Evolutionary conservation across 1,140 invertebrate genomes (phyloP).

Genomic region (Acromyrmex heyeri): DNA sequence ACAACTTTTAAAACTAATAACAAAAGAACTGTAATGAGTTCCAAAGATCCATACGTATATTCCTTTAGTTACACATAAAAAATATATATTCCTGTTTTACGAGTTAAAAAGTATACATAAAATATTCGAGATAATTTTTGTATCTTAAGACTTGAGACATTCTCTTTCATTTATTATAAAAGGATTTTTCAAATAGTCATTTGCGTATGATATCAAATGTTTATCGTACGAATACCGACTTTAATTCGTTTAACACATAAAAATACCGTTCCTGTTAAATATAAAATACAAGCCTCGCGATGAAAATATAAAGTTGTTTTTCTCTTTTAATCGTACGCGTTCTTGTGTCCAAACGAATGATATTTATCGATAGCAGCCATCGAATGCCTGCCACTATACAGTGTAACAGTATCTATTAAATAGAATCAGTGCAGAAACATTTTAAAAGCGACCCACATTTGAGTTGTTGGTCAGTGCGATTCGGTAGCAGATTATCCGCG

Average conservation of each 20-base stretch:
- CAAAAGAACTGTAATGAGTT: too few species aligned
- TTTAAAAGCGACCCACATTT: slow-evolving; percentile 70
- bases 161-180: background rate
- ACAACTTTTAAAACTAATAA: too few species aligned
- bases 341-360: background rate
- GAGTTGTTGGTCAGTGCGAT: slow-evolving; percentile 27
- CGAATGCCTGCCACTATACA: background rate
- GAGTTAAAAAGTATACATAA: background rate
- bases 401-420: slow-evolving; percentile 10
- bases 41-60: too few species aligned
- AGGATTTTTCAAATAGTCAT: background rate
- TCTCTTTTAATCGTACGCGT: background rate
- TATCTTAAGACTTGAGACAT: background rate
- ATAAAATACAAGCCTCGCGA: background rate
- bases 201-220: background rate
- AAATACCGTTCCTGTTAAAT: background rate
- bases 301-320: background rate
- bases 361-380: background rate
- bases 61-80: too few species aligned
- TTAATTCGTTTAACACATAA: background rate
- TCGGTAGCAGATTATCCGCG: slow-evolving; percentile 59
- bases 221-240: background rate
- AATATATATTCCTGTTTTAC: too few species aligned
- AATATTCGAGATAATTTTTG: background rate
- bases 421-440: slow-evolving; percentile 44